Conservation (phyloP, 2,888 invertebrate species). For the Pseudococcus longispinus region DNA sequence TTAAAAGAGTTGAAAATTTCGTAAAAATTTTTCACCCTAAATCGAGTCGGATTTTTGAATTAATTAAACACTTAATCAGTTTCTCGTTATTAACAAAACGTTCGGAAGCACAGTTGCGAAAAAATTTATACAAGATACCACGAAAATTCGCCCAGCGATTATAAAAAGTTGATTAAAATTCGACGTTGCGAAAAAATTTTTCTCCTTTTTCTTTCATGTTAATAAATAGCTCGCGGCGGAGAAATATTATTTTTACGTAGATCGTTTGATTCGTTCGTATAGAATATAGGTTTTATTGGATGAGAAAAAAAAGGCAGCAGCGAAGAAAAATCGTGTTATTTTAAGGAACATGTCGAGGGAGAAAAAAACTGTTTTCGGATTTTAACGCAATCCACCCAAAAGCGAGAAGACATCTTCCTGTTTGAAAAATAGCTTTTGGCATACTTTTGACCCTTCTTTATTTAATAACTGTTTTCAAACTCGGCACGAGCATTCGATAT, state of each 20-base stretch:
- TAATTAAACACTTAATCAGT: constrained; percentile 23
- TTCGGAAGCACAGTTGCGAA: not conserved
- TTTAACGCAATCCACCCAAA: constrained; percentile 31
- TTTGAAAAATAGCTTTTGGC: constrained; percentile 53
- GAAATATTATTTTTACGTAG: constrained; percentile 40
- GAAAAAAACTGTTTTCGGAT: constrained; percentile 26
- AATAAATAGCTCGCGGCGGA: not conserved
- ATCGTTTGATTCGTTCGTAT: constrained; percentile 33
- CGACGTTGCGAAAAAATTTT: not conserved
- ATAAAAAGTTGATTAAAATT: constrained; percentile 30
- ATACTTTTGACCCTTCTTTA: constrained; percentile 52
- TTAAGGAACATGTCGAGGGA: constrained; percentile 37
- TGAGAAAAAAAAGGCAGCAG: not conserved
- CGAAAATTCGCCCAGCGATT: not conserved
- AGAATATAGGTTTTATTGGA: constrained; percentile 26
- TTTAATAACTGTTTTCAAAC: constrained; percentile 50
- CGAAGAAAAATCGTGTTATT: constrained; percentile 45
- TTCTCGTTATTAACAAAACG: not conserved
- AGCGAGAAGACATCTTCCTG: constrained; percentile 47
- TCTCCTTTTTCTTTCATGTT: constrained; percentile 15
- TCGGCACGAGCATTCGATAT: constrained; percentile 37
- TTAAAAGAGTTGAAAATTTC: constrained; percentile 40
- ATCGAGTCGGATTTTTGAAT: constrained; percentile 14
- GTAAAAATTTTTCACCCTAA: not conserved
- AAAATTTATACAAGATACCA: not conserved